Percentiles rank a stretch among this genome's conserved stretches.
Evolutionary conservation across 2,888 invertebrate species (phyloP).

Genomic region (Acanthosepion lycidas): DNA sequence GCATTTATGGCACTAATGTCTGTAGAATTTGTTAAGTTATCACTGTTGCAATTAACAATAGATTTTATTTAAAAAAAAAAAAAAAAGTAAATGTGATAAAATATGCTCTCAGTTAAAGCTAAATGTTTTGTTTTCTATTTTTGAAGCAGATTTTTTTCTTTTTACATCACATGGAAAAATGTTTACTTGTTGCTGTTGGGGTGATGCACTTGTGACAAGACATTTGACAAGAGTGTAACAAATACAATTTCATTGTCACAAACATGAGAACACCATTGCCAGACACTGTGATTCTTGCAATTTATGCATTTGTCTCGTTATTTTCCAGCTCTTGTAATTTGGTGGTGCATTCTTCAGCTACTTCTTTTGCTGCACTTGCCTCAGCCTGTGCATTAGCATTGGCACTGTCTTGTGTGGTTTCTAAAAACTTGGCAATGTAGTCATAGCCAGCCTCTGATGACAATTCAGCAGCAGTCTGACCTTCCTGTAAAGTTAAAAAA

Average conservation of each 20-base stretch:
- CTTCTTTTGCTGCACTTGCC: not conserved
- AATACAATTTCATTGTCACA: not conserved
- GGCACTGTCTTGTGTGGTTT: constrained; percentile 50
- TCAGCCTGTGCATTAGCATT: constrained; percentile 13
- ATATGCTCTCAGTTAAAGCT: not conserved
- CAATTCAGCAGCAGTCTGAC: constrained; percentile 70
- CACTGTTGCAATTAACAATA: not conserved
- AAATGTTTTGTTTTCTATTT: not conserved
- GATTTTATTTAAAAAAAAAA: not conserved
- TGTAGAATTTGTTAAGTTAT: not conserved
- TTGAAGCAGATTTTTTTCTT: not conserved
- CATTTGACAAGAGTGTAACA: constrained; percentile 1
- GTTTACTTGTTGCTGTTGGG: not conserved
- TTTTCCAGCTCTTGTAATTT: constrained; percentile 38
- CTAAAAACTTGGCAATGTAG: constrained; percentile 66
- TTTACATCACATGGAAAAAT: constrained; percentile 18
- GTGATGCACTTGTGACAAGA: not conserved
- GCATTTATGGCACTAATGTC: not conserved
- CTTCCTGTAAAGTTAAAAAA: constrained; percentile 63
- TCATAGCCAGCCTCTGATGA: constrained; percentile 73
- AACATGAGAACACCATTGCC: not conserved
- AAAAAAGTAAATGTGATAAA: not conserved
- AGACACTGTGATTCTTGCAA: not conserved
- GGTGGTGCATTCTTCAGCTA: not conserved
- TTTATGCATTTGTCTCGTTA: constrained; percentile 42